Percentiles rank a stretch among this genome's conserved stretches.
Evolutionary conservation across 2,797 vertebrate species (phyloP).

Genomic region (Rhinatrema bivittatum): DNA sequence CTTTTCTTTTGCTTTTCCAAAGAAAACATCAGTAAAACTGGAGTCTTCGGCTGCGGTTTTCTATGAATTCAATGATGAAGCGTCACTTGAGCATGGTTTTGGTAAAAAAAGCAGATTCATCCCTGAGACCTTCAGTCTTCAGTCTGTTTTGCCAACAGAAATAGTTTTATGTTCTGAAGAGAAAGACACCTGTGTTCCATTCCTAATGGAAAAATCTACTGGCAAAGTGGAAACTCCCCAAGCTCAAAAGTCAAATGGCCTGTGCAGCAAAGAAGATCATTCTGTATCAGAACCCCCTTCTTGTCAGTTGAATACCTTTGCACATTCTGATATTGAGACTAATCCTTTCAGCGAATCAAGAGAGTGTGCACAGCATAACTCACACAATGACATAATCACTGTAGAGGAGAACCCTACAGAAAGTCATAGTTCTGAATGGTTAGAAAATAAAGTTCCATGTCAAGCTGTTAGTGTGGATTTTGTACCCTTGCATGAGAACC

Average conservation of each 20-base stretch:
- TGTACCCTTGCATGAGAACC: constrained; percentile 23
- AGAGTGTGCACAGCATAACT: neutral
- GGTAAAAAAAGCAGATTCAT: constrained; percentile 58
- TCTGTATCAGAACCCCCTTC: constrained; percentile 18
- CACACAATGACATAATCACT: neutral
- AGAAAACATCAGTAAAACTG: constrained; percentile 69
- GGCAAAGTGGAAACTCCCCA: constrained; percentile 21
- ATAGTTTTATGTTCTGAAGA: constrained; percentile 35
- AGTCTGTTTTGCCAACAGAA: constrained; percentile 39
- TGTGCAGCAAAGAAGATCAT: constrained; percentile 16
- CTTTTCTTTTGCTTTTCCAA: constrained; percentile 79
- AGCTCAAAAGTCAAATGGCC: constrained; percentile 32
- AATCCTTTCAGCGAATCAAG: neutral
- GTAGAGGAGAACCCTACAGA: constrained; percentile 10
- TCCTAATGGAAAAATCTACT: constrained; percentile 21
- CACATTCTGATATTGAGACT: neutral
- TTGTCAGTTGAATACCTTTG: constrained; percentile 23
- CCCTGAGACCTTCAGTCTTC: constrained; percentile 41
- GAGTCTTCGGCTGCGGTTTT: constrained; percentile 78
- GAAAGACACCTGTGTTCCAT: constrained; percentile 17
- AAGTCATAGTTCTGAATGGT: neutral
- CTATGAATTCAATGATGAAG: constrained; percentile 67
- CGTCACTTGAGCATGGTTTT: constrained; percentile 37
- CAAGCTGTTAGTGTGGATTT: neutral
- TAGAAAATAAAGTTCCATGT: neutral